Base-by-base conservation (phyloP, 1,140 invertebrate species). In the Daktulosphaira vitifoliae region DNA sequence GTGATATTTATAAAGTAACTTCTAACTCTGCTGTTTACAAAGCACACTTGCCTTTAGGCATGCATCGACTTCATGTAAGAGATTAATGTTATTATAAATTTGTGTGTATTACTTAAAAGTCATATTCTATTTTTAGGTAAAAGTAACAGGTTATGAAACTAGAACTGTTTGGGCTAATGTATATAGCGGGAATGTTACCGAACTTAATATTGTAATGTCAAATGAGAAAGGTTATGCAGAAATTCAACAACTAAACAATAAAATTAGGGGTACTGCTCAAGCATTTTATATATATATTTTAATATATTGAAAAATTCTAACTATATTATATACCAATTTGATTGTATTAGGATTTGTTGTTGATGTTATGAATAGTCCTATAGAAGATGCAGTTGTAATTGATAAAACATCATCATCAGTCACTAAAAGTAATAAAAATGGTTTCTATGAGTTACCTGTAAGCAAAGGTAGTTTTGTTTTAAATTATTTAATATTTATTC, bases 11-110 rank as follows among this genome's bases (percentile, higher is more conserved):
- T 69, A 75, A 80, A 44, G 81, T 89, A 0, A 80, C 82, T 0
- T 74, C 76, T 67, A 88, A 86, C 72, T 77, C 78, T 66, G 87
- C 84, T 0, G 80, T 81, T 68, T 89, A 85, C 72, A 82, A 83
- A 69, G 76, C 84, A 25, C 80, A 85, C 71, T 72, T 90, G 39
- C 79, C 83, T 7, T 76, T 81, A 5, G 86, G 84, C 0, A 71
- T 76, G 18, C 87, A 88, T 69, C 73, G 73, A 1, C 68, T 88
- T 1, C 52, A 74, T 13, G 73, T 84, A 25, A 54, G 49, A 26
- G 8, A n/a, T 39, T 33, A 33, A 5, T 48, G 16, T 62, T 48
- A 33, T 1, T 6, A 33, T n/a, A 4, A 59, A 48, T 20, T 20
- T 11, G 4, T n/a, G 15, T 29, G 5, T 29, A 20, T 39, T 29